phyloP scores from a whole-genome alignment of 2,797 vertebrate genomes.

The Aulostomus chinensis region DNA sequence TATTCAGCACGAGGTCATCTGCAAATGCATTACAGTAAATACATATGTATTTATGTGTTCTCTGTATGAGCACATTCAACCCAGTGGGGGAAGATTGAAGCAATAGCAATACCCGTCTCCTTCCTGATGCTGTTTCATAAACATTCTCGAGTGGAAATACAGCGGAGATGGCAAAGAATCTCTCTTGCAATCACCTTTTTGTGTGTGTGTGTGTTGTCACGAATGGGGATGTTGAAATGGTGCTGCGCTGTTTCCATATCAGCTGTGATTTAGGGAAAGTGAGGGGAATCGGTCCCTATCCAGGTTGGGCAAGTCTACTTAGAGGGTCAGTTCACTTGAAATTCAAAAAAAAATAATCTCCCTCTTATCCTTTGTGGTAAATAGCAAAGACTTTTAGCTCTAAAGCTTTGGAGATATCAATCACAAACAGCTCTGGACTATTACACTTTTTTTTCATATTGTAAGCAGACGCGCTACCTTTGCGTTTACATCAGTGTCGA shows the following conservation, averaged over 20 bases:
- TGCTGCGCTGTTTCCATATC: slow-evolving; percentile 20
- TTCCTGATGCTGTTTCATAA: slow-evolving; percentile 10
- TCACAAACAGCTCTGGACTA: no score
- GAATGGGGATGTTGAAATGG: slow-evolving; percentile 7
- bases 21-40: slow-evolving; percentile 28
- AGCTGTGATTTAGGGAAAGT: slow-evolving; percentile 17
- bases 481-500: no score
- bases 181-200: not conserved
- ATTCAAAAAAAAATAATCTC: no score
- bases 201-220: slow-evolving; percentile 10
- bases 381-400: no score
- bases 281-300: no score
- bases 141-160: slow-evolving; percentile 30
- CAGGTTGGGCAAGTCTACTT: no score
- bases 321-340: no score
- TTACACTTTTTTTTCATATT: no score
- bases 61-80: slow-evolving; percentile 21
- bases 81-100: slow-evolving; percentile 26
- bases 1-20: slow-evolving; percentile 27
- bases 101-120: slow-evolving; percentile 4
- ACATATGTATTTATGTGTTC: slow-evolving; percentile 7
- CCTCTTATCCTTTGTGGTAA: no score
- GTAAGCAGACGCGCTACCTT: no score
- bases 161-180: slow-evolving; percentile 5
- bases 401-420: no score